These are phyloP conservation scores for Montifringilla adamsi DNA, from an alignment of 2,113 vertebrate species.

Conservation along the genomic window DNA sequence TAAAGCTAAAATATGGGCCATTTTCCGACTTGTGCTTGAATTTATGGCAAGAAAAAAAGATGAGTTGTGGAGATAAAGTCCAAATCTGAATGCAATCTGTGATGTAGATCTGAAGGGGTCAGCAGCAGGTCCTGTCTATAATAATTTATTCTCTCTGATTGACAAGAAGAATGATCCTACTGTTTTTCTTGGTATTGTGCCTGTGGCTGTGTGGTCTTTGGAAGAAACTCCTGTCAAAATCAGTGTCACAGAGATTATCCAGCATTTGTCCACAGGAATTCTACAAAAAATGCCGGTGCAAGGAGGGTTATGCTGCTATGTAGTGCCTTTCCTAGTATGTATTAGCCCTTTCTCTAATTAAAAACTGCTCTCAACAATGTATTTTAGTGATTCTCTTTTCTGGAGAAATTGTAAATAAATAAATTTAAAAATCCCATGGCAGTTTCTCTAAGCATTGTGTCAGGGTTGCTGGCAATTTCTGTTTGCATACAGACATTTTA, in stretches of 20 bases:
- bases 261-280: background rate
- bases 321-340: background rate
- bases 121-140: background rate
- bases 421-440: fast-evolving
- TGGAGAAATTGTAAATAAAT: background rate
- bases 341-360: background rate
- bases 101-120: background rate
- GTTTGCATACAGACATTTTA: background rate
- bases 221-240: background rate
- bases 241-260: background rate
- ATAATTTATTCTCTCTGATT: background rate
- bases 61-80: background rate
- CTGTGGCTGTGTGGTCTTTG: background rate
- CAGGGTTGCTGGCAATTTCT: background rate
- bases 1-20: background rate
- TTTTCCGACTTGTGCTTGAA: background rate
- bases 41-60: background rate
- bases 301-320: background rate
- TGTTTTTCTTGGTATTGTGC: background rate
- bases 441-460: background rate
- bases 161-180: background rate
- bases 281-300: background rate
- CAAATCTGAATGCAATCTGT: background rate
- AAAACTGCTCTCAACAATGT: background rate
- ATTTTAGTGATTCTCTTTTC: background rate